Conservation (phyloP, 2,888 invertebrate species). For the Trissolcus brochymenae region DNA sequence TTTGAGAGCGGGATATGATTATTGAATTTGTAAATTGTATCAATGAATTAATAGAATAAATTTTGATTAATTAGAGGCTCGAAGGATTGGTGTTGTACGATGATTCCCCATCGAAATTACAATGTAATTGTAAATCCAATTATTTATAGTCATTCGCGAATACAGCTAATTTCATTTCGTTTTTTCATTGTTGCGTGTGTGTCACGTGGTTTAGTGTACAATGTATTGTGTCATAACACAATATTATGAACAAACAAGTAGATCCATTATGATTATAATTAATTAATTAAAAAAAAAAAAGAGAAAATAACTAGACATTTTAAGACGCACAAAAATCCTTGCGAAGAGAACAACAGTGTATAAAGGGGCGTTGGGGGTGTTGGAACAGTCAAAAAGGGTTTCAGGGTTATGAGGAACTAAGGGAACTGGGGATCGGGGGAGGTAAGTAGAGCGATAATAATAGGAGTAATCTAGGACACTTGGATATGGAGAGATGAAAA, state of each 20-base stretch:
- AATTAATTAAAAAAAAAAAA: slow-evolving; percentile 23
- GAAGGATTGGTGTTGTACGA: slow-evolving; percentile 35
- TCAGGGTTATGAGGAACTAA: slow-evolving; percentile 23
- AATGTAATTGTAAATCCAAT: slow-evolving; percentile 9
- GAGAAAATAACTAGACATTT: slow-evolving; percentile 37
- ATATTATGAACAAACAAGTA: slow-evolving; percentile 20
- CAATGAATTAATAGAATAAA: slow-evolving; percentile 13
- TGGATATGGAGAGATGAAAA: slow-evolving; percentile 60
- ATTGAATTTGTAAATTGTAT: slow-evolving; percentile 2
- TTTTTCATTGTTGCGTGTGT: slow-evolving; percentile 12
- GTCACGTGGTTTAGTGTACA: slow-evolving; percentile 34
- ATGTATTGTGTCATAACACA: slow-evolving; percentile 32
- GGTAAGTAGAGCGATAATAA: slow-evolving; percentile 60
- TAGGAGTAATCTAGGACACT: slow-evolving; percentile 63
- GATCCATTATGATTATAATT: slow-evolving; percentile 4
- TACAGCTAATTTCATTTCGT: slow-evolving; percentile 15
- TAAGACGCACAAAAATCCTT: slow-evolving; percentile 69
- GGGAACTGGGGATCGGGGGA: not conserved
- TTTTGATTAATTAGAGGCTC: slow-evolving; percentile 34
- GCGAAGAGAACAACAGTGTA: slow-evolving; percentile 71
- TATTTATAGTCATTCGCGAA: slow-evolving; percentile 32
- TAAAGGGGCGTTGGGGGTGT: slow-evolving; percentile 38
- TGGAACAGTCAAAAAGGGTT: not conserved
- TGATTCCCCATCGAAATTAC: slow-evolving; percentile 27
- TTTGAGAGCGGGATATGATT: too few relatives aligned